Percentiles rank a stretch among this genome's conserved stretches.
phyloP scores from a whole-genome alignment of 2,888 invertebrate genomes.

The Drosophila silvestris region DNA sequence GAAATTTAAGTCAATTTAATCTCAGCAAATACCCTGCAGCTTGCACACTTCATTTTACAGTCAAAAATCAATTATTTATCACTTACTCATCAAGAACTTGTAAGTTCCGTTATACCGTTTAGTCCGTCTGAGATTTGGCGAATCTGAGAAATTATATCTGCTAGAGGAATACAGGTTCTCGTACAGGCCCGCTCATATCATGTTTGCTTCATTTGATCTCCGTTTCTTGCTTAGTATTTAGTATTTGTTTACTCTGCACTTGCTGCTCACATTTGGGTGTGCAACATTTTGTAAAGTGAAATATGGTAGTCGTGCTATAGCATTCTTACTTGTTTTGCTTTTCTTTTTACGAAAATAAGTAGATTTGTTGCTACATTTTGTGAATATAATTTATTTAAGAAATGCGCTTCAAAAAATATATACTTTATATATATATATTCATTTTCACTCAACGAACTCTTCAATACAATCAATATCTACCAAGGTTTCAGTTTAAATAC shows the following conservation, averaged over 20 bases:
- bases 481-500: background rate
- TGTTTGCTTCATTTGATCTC: background rate
- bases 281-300: no score
- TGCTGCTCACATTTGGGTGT: no score
- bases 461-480: background rate
- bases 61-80: background rate
- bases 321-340: background rate
- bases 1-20: conserved; percentile 44
- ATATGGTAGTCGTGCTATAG: background rate
- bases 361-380: background rate
- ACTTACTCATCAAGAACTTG: background rate
- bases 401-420: background rate
- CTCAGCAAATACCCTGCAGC: background rate
- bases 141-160: background rate
- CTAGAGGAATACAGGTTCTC: background rate
- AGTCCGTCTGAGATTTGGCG: no score
- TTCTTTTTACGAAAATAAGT: background rate
- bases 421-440: background rate
- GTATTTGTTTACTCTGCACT: background rate
- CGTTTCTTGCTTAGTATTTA: background rate
- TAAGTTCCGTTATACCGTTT: no score
- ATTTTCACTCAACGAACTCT: background rate
- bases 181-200: background rate
- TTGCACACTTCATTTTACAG: background rate
- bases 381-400: background rate